phyloP scores from a whole-genome alignment of 2,113 vertebrate species.

The Laticauda laticaudata region DNA sequence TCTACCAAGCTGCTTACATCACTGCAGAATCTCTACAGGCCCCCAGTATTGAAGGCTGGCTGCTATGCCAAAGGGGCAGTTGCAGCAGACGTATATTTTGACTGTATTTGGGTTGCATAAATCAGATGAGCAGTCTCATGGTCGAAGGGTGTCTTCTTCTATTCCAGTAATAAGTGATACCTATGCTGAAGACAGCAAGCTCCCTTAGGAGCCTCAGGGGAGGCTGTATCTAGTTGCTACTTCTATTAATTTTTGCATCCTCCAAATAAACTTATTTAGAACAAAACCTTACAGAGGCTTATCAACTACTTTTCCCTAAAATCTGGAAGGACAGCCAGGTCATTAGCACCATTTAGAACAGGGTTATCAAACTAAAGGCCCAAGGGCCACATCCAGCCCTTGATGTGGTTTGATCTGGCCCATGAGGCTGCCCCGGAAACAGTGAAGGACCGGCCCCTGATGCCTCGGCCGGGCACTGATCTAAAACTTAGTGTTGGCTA shows the following conservation, averaged over 20 bases:
- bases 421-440: too few relatives aligned
- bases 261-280: neutral
- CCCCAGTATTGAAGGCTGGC: neutral
- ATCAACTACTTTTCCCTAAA: neutral
- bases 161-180: neutral
- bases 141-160: neutral
- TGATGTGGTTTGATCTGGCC: too few relatives aligned
- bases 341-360: neutral
- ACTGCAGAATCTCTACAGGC: neutral
- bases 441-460: too few relatives aligned
- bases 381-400: too few relatives aligned
- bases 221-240: neutral
- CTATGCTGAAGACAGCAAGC: neutral
- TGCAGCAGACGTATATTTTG: neutral
- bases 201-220: neutral
- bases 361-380: too few relatives aligned
- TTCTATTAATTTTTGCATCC: neutral
- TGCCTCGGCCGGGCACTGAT: too few relatives aligned
- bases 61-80: neutral
- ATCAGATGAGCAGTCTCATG: neutral
- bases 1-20: neutral
- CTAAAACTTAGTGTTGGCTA: too few relatives aligned
- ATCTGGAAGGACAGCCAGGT: neutral
- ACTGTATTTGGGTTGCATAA: neutral
- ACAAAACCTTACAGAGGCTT: neutral